Base-by-base conservation (phyloP, 2,888 invertebrate genomes). In the Agapostemon virescens region DNA sequence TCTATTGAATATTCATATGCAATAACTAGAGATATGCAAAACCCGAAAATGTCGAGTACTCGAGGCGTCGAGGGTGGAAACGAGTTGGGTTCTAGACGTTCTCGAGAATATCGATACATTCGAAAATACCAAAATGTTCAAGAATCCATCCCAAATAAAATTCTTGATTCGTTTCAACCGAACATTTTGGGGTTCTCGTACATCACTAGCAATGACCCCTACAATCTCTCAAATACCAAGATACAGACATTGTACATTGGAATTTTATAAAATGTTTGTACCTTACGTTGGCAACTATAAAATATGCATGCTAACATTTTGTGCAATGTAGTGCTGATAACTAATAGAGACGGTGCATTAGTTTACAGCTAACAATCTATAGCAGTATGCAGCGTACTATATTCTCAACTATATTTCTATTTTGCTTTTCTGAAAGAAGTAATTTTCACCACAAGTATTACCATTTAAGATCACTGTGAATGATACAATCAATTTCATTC, bases 231-330 rank as follows among this genome's bases (percentile, higher is more conserved):
- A 82, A 73, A n/a, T 84, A 77, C 74, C 74, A 68, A 68, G 68
- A 79, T 85, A 79, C 75, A 82, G 84, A 61, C 74, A 82, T 66
- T 76, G n/a, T 68, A 52, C 15, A 26, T 58, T 30, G 69, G 30
- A 66, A 66, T 30, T 38, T 69, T 33, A 17, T 30, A 64, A 63
- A 78, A 61, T 74, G n/a, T 77, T 78, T 83, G 77, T 83, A 83
- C 75, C 84, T 68, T 78, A 83, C 74, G n/a, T 70, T 66, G 61
- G 66, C 66, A 40, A 68, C 72, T 84, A 81, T 72, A 71, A 76
- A 58, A 61, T 20, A 70, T 82, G 83, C 86, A 86, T 86, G 86
- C 86, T 84, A 64, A 74, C 75, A 63, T 76, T 67, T 45, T 83
- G 75, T 81, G 74, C 69, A 30, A 75, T 73, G 64, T 58, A 73